Evolutionary conservation across 2,113 vertebrate species (phyloP), one percentile per base, ranked within the genome.

Genomic region (Tenrec ecaudatus): DNA sequence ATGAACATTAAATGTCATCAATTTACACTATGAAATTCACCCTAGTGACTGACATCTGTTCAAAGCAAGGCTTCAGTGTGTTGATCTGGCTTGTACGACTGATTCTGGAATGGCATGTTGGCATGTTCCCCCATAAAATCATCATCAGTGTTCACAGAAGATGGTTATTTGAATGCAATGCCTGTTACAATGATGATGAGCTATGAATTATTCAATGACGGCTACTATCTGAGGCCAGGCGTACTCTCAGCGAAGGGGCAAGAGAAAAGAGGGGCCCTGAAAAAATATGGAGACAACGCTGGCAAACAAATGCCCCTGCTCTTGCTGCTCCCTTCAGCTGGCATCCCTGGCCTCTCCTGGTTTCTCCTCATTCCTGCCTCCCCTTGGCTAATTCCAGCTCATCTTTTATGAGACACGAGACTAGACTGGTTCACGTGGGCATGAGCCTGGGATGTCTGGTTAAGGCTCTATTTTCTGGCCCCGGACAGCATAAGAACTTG

Each of bases 1-100:
- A 71, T 82, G 36, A 92, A 71, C 43, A 82, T 73, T 91, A 86
- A 77, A 80, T 60, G 43, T 64, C 64, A 94, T 47, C 76, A 79
- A 22, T 76, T 85, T 88, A 12, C 53, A 84, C 53, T 1, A 15
- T 25, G 23, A 2, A 77, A 40, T 64, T 94, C 86, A 91, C 40
- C 31, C 31, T 23, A 73, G 27, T 69, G 33, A 88, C 66, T 87
- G 53, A 86, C 31, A 38, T 31, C 20, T 92, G 66, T 25, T 29
- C 33, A 94, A 83, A 96, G 40, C 68, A 90, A 93, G 43, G 69
- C 82, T 87, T 81, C n/a, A 57, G 62, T 77, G 47, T 27, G n/a
- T 84, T 88, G 68, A 60, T 80, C 57, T 79, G 89, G 3, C 6
- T 87, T 92, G 33, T 6, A 3, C 23, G 40, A 40, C 4, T 29